Evolutionary conservation across 2,113 vertebrate species (phyloP).

Genomic region (Tachycineta bicolor): DNA sequence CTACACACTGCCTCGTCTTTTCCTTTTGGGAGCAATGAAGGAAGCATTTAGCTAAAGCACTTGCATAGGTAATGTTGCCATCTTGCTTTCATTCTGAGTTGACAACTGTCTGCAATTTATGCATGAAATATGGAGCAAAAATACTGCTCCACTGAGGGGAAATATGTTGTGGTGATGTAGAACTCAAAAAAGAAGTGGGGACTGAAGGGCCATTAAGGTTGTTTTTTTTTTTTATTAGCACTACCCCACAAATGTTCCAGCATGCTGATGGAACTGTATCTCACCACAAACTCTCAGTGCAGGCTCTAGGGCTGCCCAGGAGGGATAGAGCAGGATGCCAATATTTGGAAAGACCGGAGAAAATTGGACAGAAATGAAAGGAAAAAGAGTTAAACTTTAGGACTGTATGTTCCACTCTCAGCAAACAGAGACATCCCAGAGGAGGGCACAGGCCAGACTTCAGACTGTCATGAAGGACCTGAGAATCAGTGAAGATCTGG

Average conservation of each 20-base stretch:
- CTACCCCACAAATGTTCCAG: not conserved
- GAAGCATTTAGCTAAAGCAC: slow-evolving; percentile 34
- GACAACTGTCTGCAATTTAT: not conserved
- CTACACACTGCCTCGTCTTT: not conserved
- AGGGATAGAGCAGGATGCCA: not conserved
- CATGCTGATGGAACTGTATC: not conserved
- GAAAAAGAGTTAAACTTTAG: not conserved
- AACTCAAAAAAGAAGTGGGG: not conserved
- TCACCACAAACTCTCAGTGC: not conserved
- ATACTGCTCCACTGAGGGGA: not conserved
- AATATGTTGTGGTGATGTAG: not conserved
- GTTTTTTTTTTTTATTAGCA: not conserved
- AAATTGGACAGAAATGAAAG: not conserved
- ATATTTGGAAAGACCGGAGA: not conserved
- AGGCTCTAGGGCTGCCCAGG: not conserved
- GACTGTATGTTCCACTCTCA: not conserved
- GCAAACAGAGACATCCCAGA: not conserved
- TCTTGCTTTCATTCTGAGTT: not conserved
- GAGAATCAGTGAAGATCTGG: not conserved
- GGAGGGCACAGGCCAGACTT: not conserved
- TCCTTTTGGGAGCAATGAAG: slow-evolving; percentile 2
- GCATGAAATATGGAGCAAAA: not conserved
- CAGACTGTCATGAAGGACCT: not conserved
- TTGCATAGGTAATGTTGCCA: not conserved
- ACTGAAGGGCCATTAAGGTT: slow-evolving; percentile 15